Conservation (phyloP, 53 echinoderm and acorn worm species). For the Hippasteria phrygiana region DNA sequence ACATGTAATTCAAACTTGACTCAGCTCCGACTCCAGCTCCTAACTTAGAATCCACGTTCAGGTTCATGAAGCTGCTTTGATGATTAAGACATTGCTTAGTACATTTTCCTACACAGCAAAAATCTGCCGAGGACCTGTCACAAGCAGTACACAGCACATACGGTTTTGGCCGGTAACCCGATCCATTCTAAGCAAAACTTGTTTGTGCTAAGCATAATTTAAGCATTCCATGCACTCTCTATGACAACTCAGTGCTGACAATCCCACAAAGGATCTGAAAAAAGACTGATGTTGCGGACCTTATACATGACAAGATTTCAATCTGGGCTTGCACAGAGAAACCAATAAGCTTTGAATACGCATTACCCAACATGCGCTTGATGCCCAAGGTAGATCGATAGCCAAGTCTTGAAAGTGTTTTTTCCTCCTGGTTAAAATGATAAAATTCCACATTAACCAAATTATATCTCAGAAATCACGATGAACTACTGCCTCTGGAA, state of each 20-base stretch:
- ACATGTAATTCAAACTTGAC: no score
- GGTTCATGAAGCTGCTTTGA: no score
- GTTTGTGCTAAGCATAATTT: no score
- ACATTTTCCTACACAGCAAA: background rate
- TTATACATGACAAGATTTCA: no score
- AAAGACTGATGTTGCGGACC: no score
- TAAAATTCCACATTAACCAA: conserved; percentile 21
- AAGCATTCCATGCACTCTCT: no score
- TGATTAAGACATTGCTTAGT: no score
- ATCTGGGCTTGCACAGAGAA: no score
- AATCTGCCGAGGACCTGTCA: background rate
- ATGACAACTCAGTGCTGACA: no score
- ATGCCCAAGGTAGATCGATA: background rate
- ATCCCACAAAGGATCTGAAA: no score
- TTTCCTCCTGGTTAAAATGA: background rate
- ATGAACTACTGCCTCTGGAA: background rate
- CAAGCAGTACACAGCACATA: background rate
- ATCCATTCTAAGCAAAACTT: background rate
- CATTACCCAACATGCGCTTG: background rate
- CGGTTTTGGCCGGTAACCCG: background rate
- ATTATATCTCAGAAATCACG: conserved; percentile 15
- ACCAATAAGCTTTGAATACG: background rate
- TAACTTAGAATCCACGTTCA: no score
- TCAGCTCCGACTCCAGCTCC: no score
- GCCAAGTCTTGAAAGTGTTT: background rate